Evolutionary conservation across 2,888 invertebrate genomes (phyloP), one percentile per base, ranked within the genome.

Genomic region (Anodontia alba): DNA sequence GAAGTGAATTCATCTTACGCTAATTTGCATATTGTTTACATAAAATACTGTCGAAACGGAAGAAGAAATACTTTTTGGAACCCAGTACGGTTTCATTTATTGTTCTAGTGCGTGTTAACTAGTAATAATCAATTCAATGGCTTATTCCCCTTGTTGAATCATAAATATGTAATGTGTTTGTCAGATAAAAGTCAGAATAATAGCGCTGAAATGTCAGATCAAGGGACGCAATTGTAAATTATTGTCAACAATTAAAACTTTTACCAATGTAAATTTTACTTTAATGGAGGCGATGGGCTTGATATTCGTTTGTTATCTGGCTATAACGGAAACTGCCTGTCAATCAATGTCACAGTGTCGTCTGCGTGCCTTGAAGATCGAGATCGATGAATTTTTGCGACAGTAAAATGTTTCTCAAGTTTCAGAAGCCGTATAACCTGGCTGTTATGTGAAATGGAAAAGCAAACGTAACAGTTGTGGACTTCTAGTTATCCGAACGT

Each of bases 151-250:
- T 62, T 33, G 33, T 62, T 62, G 62, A 54, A 66, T 80, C 78
- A 83, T 83, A 83, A 83, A 83, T 83, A 80, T 80, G 73, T 83
- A 80, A 83, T 83, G 77, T 29, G 69, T 62, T 62, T 74, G 78
- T 67, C 75, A 83, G 78, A 83, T 83, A 73, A 83, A 83, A 80
- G 83, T 80, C 80, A 73, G 49, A 49, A 43, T 78, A 71, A 83
- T 78, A 74, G 68, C 83, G 33, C 42, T 26, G 36, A 33, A 17
- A 20, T 83, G 79, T 79, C 79, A 79, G 80, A 83, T 83, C 75
- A 80, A 80, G 75, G 77, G 78, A 49, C 66, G 20, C 23, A 23
- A 57, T 42, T 68, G 77, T 83, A 80, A 83, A 75, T 73, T 83
- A 80, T 68, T 36, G 74, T 31, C 51, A 74, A 75, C 79, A 76